Percentiles rank a stretch among this genome's conserved stretches.
These are phyloP conservation scores for Rhyzopertha dominica DNA, from an alignment of 1,140 invertebrate species.

Conservation along the genomic window DNA sequence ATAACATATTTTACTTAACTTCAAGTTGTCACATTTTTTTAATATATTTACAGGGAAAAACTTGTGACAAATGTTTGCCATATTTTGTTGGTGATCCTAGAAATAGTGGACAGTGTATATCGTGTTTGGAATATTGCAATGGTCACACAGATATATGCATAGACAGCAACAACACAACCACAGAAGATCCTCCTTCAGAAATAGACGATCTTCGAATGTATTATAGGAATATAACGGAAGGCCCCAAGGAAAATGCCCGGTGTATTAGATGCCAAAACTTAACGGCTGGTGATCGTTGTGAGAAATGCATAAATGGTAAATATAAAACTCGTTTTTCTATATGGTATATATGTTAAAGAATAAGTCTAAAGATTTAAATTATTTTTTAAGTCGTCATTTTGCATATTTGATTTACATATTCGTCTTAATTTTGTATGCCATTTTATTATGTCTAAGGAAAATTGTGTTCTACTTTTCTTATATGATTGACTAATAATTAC, in stretches of 20 bases:
- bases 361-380: not conserved
- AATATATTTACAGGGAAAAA: constrained; percentile 61
- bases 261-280: constrained; percentile 84
- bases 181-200: constrained; percentile 27
- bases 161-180: constrained; percentile 48
- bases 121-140: constrained; percentile 85
- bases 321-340: constrained; percentile 4
- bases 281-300: constrained; percentile 79
- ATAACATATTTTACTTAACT: too few species aligned
- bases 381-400: too few species aligned
- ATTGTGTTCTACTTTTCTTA: too few species aligned
- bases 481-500: too few species aligned
- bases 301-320: constrained; percentile 76
- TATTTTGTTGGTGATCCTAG: constrained; percentile 87
- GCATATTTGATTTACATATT: too few species aligned
- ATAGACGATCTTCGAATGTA: constrained; percentile 27
- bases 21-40: too few species aligned
- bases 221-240: constrained; percentile 55
- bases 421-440: too few species aligned
- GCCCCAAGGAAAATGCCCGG: constrained; percentile 62
- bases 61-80: constrained; percentile 84
- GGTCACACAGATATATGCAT: constrained; percentile 82
- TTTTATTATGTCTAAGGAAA: too few species aligned
- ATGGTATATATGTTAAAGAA: not conserved
- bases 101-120: constrained; percentile 78